Conservation (phyloP, 1,140 invertebrate genomes). For the Schlechtendalia chinensis region DNA sequence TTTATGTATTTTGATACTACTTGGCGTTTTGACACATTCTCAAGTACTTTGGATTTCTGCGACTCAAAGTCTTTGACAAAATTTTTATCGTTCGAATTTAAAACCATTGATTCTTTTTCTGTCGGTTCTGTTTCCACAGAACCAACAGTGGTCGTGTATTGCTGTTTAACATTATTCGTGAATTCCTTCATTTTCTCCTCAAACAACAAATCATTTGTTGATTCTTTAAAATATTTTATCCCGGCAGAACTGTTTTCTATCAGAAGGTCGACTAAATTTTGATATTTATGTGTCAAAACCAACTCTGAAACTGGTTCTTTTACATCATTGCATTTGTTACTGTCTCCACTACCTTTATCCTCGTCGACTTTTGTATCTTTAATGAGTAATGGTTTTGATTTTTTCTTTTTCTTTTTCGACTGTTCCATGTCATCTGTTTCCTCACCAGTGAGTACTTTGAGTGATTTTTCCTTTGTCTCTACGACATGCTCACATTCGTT, state of each 20-base stretch:
- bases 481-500: neutral
- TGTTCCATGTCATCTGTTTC: neutral
- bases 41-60: slow-evolving; percentile 2
- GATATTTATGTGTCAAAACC: slow-evolving; percentile 25
- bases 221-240: slow-evolving; percentile 26
- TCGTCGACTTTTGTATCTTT: neutral
- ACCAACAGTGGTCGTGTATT: neutral
- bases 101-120: neutral
- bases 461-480: neutral
- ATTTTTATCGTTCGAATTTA: slow-evolving; percentile 23
- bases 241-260: slow-evolving; percentile 42
- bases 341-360: neutral
- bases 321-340: neutral
- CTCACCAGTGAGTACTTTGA: neutral
- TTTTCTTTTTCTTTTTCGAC: neutral
- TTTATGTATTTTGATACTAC: neutral
- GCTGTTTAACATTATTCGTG: neutral
- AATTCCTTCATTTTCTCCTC: slow-evolving; percentile 13
- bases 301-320: neutral
- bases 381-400: neutral
- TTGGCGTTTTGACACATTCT: neutral
- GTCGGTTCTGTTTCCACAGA: neutral
- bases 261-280: slow-evolving; percentile 21
- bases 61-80: slow-evolving; percentile 25
- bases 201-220: neutral